Percentiles rank a stretch among this genome's conserved stretches.
phyloP scores from a whole-genome alignment of 2,888 invertebrate genomes.

The Cactoblastis cactorum region DNA sequence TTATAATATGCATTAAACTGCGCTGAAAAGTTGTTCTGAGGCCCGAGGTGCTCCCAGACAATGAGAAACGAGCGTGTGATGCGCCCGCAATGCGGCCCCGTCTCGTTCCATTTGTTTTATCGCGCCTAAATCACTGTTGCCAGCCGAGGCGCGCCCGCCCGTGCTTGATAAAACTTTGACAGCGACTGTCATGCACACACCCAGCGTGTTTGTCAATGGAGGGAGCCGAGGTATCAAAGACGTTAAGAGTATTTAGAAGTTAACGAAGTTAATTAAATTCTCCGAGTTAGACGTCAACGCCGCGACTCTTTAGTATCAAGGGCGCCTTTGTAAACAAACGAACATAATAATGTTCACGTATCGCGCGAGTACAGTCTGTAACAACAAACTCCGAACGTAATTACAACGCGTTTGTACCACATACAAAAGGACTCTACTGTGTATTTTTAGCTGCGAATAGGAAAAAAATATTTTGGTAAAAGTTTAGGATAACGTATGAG shows the following conservation, averaged over 20 bases:
- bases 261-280: conserved; percentile 79
- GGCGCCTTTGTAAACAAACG: conserved; percentile 69
- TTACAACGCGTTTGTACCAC: conserved; percentile 51
- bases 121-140: conserved; percentile 73
- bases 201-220: conserved; percentile 65
- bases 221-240: conserved; percentile 72
- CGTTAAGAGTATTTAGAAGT: conserved; percentile 78
- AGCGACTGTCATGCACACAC: conserved; percentile 65
- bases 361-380: conserved; percentile 61
- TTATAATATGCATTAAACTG: conserved; percentile 78
- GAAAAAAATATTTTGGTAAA: conserved; percentile 20
- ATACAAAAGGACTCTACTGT: conserved; percentile 36
- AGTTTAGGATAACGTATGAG: conserved; percentile 25
- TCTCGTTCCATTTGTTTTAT: conserved; percentile 71
- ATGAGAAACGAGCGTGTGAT: conserved; percentile 75
- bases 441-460: conserved; percentile 25
- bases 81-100: conserved; percentile 70
- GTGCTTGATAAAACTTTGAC: conserved; percentile 72
- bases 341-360: conserved; percentile 73
- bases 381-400: conserved; percentile 60
- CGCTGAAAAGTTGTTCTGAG: conserved; percentile 60
- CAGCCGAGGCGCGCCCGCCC: conserved; percentile 43
- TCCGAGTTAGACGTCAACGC: conserved; percentile 66
- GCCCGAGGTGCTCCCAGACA: conserved; percentile 60
- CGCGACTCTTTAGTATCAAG: conserved; percentile 69